These are phyloP conservation scores for Caenorhabditis doughertyi DNA, from an alignment of 2,888 invertebrate genomes.

Conservation along the genomic window DNA sequence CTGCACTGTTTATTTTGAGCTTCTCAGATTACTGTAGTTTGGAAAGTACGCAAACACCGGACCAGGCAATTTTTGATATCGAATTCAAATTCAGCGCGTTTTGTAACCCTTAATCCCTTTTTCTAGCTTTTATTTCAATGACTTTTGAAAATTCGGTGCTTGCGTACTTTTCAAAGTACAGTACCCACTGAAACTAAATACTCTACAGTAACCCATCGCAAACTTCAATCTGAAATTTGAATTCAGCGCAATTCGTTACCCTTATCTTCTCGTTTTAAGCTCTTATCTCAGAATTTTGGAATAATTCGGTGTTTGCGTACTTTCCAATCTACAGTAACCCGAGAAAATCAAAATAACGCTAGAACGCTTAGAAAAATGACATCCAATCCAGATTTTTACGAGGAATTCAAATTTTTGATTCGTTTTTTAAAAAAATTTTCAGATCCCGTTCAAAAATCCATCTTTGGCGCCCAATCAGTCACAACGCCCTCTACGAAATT, in stretches of 20 bases:
- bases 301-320: neutral
- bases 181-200: neutral
- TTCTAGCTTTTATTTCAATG: neutral
- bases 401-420: neutral
- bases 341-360: neutral
- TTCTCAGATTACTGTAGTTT: conserved; percentile 4
- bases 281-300: neutral
- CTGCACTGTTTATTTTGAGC: neutral
- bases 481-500: conserved; percentile 52
- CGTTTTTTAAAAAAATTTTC: too few species aligned
- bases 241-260: neutral
- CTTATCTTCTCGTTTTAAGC: neutral
- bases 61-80: too few species aligned
- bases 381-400: neutral
- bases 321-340: neutral
- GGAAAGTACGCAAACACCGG: conserved; percentile 1
- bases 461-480: conserved; percentile 55
- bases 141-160: neutral
- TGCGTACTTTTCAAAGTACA: neutral
- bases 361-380: neutral
- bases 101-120: neutral
- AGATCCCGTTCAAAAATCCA: conserved; percentile 33
- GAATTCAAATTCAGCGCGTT: neutral
- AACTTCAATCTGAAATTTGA: neutral
- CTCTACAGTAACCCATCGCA: neutral